Conservation (phyloP, 2,797 vertebrate genomes). For the Paedocypris micromegethes region DNA sequence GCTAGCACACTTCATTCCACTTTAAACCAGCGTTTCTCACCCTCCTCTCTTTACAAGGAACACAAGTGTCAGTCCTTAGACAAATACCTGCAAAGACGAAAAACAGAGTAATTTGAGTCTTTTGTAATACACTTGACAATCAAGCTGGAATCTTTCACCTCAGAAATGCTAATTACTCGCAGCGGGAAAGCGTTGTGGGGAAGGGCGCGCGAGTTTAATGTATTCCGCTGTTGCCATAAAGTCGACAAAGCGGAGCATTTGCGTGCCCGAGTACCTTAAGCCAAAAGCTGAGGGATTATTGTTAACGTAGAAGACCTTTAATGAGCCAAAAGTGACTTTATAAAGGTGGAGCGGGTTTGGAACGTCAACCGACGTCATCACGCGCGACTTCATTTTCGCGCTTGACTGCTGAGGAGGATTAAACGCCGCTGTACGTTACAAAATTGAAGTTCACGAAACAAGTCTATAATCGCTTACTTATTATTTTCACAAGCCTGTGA, state of each 20-base stretch:
- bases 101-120: slow-evolving; percentile 68
- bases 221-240: slow-evolving; percentile 55
- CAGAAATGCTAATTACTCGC: slow-evolving; percentile 71
- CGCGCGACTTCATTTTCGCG: slow-evolving; percentile 39
- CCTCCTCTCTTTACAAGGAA: slow-evolving; percentile 33
- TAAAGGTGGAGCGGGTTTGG: slow-evolving; percentile 50
- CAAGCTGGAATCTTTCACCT: slow-evolving; percentile 65
- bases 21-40: neutral
- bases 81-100: slow-evolving; percentile 40
- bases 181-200: slow-evolving; percentile 62
- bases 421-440: slow-evolving; percentile 40
- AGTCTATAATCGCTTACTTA: slow-evolving; percentile 37
- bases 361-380: slow-evolving; percentile 39
- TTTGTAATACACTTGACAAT: slow-evolving; percentile 61
- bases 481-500: slow-evolving; percentile 18
- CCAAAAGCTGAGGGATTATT: slow-evolving; percentile 50
- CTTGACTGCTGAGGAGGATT: slow-evolving; percentile 47
- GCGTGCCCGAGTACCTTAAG: slow-evolving; percentile 48
- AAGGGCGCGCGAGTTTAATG: slow-evolving; percentile 54
- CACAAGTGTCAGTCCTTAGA: slow-evolving; percentile 45
- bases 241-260: slow-evolving; percentile 52
- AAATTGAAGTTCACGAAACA: slow-evolving; percentile 44
- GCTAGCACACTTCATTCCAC: neutral
- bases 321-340: slow-evolving; percentile 53
- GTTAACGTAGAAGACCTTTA: slow-evolving; percentile 52